Conservation (phyloP, 2,888 invertebrate genomes). For the Noctua janthina region DNA sequence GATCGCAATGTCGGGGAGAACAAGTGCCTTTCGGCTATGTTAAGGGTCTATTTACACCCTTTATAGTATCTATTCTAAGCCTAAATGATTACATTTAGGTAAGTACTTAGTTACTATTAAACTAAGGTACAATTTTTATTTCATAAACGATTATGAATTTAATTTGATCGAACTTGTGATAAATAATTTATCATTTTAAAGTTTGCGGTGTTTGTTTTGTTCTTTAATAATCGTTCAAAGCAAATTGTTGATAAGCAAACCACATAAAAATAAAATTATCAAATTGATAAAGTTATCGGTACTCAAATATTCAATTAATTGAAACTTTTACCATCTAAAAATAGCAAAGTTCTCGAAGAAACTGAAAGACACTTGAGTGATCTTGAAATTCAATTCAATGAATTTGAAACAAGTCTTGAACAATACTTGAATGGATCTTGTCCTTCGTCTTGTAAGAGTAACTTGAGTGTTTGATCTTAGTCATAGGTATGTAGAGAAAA, state of each 20-base stretch:
- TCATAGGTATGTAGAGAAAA: constrained; percentile 27
- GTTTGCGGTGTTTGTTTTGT: background rate
- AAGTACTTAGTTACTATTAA: background rate
- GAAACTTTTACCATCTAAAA: background rate
- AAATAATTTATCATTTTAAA: background rate
- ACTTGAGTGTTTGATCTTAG: constrained; percentile 51
- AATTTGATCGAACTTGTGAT: background rate
- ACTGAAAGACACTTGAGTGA: background rate
- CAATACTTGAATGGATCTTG: constrained; percentile 30
- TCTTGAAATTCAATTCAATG: constrained; percentile 52
- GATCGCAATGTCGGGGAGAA: too few species aligned
- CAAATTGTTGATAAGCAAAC: background rate
- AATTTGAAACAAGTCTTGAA: constrained; percentile 53
- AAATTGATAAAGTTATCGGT: too few species aligned
- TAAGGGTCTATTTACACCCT: too few species aligned
- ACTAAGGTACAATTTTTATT: background rate
- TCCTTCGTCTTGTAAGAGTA: constrained; percentile 40
- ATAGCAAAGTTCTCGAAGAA: background rate
- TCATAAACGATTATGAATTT: background rate
- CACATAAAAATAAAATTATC: background rate
- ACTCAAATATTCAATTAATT: background rate
- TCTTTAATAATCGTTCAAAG: background rate
- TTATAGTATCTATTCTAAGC: too few species aligned
- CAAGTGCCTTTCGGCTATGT: too few species aligned
- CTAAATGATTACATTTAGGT: too few species aligned